Percentiles rank a stretch among this genome's conserved stretches.
Evolutionary conservation across 2,797 vertebrate species (phyloP).

Genomic region (Gadopsis bispinosus): DNA sequence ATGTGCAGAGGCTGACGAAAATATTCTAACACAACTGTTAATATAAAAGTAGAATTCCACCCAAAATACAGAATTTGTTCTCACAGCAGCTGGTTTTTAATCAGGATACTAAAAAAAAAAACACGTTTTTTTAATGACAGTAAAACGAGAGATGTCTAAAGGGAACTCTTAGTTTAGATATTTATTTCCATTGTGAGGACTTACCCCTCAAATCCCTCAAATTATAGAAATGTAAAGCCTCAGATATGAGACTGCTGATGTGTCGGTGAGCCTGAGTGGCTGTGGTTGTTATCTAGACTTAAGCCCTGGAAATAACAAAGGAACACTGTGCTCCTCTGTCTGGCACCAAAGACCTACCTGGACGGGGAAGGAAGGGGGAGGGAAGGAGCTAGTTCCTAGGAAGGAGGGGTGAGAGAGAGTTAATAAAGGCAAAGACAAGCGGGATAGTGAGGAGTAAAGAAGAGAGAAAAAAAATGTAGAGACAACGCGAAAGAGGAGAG

Average conservation of each 20-base stretch:
- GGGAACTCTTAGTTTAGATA: conserved; percentile 25
- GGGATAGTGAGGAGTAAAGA: conserved; percentile 16
- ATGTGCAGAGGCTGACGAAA: conserved; percentile 46
- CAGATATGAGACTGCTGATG: conserved; percentile 56
- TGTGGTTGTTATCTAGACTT: conserved; percentile 64
- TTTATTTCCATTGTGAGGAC: conserved; percentile 39
- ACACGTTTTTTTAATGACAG: not conserved
- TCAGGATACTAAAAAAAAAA: not conserved
- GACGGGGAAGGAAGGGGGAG: conserved; percentile 42
- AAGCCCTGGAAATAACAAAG: conserved; percentile 75
- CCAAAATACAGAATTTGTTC: conserved; percentile 12
- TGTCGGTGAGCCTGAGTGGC: conserved; percentile 62
- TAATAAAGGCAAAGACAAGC: conserved; percentile 8
- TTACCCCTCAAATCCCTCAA: conserved; percentile 45
- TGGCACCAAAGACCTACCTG: conserved; percentile 72
- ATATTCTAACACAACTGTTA: conserved; percentile 16
- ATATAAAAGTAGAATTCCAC: conserved; percentile 6
- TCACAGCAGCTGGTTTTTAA: not conserved
- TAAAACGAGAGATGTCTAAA: conserved; percentile 3
- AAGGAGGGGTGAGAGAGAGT: conserved; percentile 23
- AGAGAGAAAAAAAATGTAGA: conserved; percentile 20
- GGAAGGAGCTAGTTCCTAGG: not conserved
- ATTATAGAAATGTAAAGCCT: conserved; percentile 62
- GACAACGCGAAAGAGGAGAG: conserved; percentile 33
- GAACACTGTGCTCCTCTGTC: conserved; percentile 76